These are phyloP conservation scores for Galaxea fascicularis DNA, from an alignment of 92 coral and sea anemone genomes.

Conservation along the genomic window DNA sequence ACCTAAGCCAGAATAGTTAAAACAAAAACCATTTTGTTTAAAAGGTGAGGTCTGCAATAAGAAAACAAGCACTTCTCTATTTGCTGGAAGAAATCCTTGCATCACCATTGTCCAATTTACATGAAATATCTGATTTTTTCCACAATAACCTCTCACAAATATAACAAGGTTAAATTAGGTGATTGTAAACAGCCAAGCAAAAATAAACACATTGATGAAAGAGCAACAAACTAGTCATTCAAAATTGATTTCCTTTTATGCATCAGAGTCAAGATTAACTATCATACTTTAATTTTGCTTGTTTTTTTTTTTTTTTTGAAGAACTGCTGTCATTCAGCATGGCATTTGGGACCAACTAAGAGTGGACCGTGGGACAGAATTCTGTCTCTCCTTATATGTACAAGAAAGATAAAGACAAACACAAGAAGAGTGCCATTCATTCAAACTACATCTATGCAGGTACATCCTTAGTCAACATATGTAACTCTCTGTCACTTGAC, in stretches of 20 bases:
- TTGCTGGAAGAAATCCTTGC: not conserved
- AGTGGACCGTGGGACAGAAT: conserved; percentile 79
- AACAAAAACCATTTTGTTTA: not conserved
- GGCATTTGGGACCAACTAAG: conserved; percentile 77
- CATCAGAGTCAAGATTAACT: not conserved
- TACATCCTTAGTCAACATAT: conserved; percentile 29
- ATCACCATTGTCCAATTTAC: too few relatives aligned
- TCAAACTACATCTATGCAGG: conserved; percentile 72
- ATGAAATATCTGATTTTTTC: not conserved
- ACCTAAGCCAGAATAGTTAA: conserved; percentile 17
- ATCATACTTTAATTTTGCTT: not conserved
- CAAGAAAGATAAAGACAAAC: conserved; percentile 60
- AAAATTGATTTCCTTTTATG: not conserved
- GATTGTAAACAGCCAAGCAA: conserved; percentile 13
- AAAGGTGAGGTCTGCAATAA: not conserved
- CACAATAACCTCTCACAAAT: not conserved
- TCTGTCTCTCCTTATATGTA: conserved; percentile 54
- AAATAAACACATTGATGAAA: not conserved
- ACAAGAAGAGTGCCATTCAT: conserved; percentile 38
- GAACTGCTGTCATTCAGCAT: conserved; percentile 49
- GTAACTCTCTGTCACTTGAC: not conserved
- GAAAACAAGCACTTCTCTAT: conserved; percentile 1
- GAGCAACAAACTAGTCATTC: conserved; percentile 1
- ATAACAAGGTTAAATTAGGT: not conserved
- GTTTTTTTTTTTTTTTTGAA: too few relatives aligned